These are phyloP conservation scores for Neoarius graeffei DNA, from an alignment of 2,113 vertebrate species.

Conservation along the genomic window DNA sequence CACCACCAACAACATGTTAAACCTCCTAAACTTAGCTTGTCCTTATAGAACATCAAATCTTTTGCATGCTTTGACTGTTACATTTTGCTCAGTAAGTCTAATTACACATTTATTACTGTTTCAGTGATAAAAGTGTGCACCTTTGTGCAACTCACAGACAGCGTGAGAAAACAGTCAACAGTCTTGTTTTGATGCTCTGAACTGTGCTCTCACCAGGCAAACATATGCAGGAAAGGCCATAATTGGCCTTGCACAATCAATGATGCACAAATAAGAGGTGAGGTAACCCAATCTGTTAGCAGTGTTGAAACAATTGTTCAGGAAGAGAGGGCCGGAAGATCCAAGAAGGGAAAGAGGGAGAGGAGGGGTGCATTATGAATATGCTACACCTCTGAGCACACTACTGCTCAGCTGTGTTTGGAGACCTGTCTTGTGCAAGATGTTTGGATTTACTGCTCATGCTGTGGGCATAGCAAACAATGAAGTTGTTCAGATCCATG, in stretches of 20 bases:
- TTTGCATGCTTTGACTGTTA: not conserved
- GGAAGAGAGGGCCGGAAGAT: slow-evolving; percentile 1
- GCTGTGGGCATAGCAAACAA: slow-evolving; percentile 30
- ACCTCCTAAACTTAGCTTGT: not conserved
- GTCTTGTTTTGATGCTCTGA: slow-evolving; percentile 26
- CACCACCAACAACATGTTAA: not conserved
- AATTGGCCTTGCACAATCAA: slow-evolving; percentile 14
- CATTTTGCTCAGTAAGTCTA: not conserved
- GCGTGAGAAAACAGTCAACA: not conserved
- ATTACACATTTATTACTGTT: not conserved
- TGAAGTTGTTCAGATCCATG: not conserved
- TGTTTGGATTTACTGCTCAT: slow-evolving; percentile 16
- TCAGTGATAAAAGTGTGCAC: not conserved
- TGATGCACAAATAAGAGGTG: slow-evolving; percentile 19
- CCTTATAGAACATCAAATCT: not conserved
- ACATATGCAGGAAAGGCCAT: slow-evolving; percentile 10
- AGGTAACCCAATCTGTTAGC: slow-evolving; percentile 30
- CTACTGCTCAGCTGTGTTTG: slow-evolving; percentile 18
- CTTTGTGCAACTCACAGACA: not conserved
- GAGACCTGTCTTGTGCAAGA: slow-evolving; percentile 1
- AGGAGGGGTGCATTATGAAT: slow-evolving; percentile 3
- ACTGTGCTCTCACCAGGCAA: not conserved
- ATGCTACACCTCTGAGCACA: not conserved
- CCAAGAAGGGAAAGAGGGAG: not conserved
- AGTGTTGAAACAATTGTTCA: slow-evolving; percentile 35